phyloP scores from a whole-genome alignment of 2,888 invertebrate species.

The Coleophora deauratella region DNA sequence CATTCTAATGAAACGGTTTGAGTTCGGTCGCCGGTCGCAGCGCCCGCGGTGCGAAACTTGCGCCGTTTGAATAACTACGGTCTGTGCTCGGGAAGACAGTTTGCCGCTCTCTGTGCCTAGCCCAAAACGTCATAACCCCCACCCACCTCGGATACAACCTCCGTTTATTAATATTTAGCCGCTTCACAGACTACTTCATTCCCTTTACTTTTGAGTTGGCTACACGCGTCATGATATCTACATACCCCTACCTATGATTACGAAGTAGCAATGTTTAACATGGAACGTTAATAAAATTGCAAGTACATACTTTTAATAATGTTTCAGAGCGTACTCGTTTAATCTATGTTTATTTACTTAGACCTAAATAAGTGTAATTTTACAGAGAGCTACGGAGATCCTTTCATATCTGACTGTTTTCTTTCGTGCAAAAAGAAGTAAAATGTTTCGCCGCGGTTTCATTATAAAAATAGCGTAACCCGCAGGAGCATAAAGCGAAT shows the following conservation, averaged over 20 bases:
- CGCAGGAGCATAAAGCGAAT: conserved; percentile 49
- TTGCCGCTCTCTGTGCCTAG: conserved; percentile 5
- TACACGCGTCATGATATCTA: too few species aligned
- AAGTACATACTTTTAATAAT: too few species aligned
- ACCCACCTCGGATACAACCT: not conserved
- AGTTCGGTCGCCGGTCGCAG: conserved; percentile 6
- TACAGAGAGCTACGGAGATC: too few species aligned
- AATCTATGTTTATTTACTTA: conserved; percentile 1
- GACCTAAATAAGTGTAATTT: too few species aligned
- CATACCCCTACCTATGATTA: too few species aligned
- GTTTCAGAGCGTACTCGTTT: conserved; percentile 1
- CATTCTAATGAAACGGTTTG: conserved; percentile 35
- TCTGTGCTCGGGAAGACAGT: conserved; percentile 5
- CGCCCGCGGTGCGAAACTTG: conserved; percentile 25
- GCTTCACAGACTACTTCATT: not conserved
- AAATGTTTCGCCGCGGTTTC: conserved; percentile 28
- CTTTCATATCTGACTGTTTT: too few species aligned
- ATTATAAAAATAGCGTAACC: conserved; percentile 40
- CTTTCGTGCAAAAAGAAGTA: conserved; percentile 8
- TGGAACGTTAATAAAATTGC: too few species aligned
- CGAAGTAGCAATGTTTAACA: too few species aligned
- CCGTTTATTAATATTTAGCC: not conserved
- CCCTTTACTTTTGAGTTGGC: not conserved
- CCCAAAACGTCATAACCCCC: not conserved
- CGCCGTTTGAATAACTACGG: conserved; percentile 25